Percentiles rank a stretch among this genome's conserved stretches.
Evolutionary conservation across 2,888 invertebrate species (phyloP).

Genomic region (Cylloceria caligata): DNA sequence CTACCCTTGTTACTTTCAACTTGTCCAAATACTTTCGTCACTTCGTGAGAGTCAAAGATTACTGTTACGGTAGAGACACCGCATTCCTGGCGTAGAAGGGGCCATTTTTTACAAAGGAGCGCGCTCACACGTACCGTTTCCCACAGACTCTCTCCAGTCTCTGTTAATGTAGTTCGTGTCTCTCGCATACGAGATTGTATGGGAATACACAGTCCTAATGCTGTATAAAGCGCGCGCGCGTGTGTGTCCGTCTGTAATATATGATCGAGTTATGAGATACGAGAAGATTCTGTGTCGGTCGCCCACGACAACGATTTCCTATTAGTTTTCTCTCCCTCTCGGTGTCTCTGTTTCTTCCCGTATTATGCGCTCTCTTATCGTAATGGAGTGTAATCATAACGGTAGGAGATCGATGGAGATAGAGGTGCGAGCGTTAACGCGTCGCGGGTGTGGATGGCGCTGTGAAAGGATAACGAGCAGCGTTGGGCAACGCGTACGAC

Average conservation of each 20-base stretch:
- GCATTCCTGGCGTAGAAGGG: constrained; percentile 25
- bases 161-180: constrained; percentile 41
- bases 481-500: neutral
- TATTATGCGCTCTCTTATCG: constrained; percentile 27
- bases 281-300: constrained; percentile 47
- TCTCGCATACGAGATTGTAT: constrained; percentile 26
- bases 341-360: constrained; percentile 3
- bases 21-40: constrained; percentile 56
- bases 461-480: constrained; percentile 35
- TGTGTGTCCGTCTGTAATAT: constrained; percentile 12
- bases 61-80: constrained; percentile 20
- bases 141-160: constrained; percentile 12
- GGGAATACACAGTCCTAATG: constrained; percentile 5
- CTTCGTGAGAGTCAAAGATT: constrained; percentile 27
- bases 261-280: constrained; percentile 61
- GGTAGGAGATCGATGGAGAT: constrained; percentile 65
- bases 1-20: constrained; percentile 30
- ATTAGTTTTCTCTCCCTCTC: constrained; percentile 50
- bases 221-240: too few species aligned
- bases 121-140: constrained; percentile 35
- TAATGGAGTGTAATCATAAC: constrained; percentile 65
- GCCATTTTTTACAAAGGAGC: constrained; percentile 47
- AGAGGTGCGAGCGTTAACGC: constrained; percentile 49
- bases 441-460: constrained; percentile 51
- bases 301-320: constrained; percentile 64